Evolutionary conservation across 2,113 vertebrate genomes (phyloP).

Genomic region (Heptranchias perlo): DNA sequence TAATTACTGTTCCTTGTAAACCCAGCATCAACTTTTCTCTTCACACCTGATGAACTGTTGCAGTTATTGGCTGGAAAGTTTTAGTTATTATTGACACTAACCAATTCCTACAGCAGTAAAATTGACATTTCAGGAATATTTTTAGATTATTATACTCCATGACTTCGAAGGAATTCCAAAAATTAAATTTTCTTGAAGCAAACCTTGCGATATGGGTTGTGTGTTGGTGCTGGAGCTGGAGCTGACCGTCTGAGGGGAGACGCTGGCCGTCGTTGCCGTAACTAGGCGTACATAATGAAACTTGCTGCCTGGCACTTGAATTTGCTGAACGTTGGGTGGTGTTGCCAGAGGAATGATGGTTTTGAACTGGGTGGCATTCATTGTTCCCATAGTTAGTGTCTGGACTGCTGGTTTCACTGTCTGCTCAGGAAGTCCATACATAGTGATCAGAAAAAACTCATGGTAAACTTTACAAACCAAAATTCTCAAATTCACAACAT

Average conservation of each 20-base stretch:
- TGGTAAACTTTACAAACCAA: not conserved
- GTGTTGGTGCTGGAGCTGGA: constrained; percentile 75
- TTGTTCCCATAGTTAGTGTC: constrained; percentile 79
- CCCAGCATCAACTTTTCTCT: not conserved
- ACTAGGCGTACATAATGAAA: constrained; percentile 97
- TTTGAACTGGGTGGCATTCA: constrained; percentile 83
- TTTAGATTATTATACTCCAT: constrained; percentile 19
- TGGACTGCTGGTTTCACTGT: constrained; percentile 78
- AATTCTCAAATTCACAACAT: not conserved
- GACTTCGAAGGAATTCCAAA: not conserved
- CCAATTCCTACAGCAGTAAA: not conserved
- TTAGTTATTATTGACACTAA: not conserved
- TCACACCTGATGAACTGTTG: not conserved
- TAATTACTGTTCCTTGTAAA: not conserved
- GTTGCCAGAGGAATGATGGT: constrained; percentile 89
- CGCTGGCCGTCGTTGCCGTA: constrained; percentile 79
- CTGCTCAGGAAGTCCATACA: constrained; percentile 54
- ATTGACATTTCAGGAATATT: not conserved
- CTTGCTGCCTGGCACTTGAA: constrained; percentile 94
- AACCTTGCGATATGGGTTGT: constrained; percentile 81
- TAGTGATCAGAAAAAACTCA: not conserved
- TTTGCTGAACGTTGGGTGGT: constrained; percentile 90
- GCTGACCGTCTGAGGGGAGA: constrained; percentile 60
- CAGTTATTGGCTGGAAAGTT: not conserved
- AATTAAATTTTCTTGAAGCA: constrained; percentile 41